Percentiles rank a stretch among this genome's conserved stretches.
phyloP scores from a whole-genome alignment of 2,113 vertebrate species.

The Pristiophorus japonicus region DNA sequence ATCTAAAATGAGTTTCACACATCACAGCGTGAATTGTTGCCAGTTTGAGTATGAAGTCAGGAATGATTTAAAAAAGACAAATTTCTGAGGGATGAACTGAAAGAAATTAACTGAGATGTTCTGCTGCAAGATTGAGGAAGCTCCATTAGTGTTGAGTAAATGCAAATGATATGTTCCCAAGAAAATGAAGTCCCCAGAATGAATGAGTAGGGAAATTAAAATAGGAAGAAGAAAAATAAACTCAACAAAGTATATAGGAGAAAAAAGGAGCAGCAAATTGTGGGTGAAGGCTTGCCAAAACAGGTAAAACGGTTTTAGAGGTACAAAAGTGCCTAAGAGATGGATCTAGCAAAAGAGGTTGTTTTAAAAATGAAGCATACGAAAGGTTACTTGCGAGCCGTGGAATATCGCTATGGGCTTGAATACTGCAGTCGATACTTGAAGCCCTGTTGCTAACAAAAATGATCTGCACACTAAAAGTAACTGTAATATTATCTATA shows the following conservation, averaged over 20 bases:
- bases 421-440: neutral
- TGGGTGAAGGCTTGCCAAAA: neutral
- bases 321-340: neutral
- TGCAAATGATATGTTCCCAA: neutral
- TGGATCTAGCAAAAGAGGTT: neutral
- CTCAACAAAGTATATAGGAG: neutral
- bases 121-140: neutral
- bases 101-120: neutral
- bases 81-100: neutral
- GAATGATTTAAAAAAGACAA: neutral
- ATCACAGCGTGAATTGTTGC: neutral
- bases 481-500: neutral
- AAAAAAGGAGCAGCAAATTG: neutral
- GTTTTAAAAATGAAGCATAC: neutral
- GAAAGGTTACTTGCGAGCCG: neutral
- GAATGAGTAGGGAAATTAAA: neutral
- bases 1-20: neutral
- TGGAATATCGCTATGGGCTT: neutral
- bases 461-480: neutral
- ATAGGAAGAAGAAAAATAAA: neutral
- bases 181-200: neutral
- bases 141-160: neutral
- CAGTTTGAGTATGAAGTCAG: neutral
- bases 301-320: neutral
- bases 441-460: neutral